These are phyloP conservation scores for Drosophila cognata DNA, from an alignment of 2,888 invertebrate species.

Conservation along the genomic window DNA sequence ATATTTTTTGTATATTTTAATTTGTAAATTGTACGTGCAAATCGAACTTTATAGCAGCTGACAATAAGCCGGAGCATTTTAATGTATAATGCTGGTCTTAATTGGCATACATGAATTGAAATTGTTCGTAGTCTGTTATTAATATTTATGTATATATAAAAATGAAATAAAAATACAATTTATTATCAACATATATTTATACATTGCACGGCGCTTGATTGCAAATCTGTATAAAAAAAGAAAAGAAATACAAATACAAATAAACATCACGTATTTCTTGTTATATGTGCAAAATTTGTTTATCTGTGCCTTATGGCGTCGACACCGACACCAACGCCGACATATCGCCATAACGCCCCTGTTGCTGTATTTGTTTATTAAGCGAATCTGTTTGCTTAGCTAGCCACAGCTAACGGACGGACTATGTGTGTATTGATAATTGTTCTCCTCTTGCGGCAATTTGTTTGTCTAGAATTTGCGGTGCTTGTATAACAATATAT, in stretches of 20 bases:
- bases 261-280: slow-evolving; percentile 14
- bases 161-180: neutral
- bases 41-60: neutral
- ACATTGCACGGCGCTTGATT: slow-evolving; percentile 7
- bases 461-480: slow-evolving; percentile 48
- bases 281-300: slow-evolving; percentile 42
- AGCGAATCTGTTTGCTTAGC: slow-evolving; percentile 48
- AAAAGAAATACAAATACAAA: neutral
- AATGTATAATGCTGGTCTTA: neutral
- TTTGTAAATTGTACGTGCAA: neutral
- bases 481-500: slow-evolving; percentile 22
- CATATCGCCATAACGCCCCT: slow-evolving; percentile 27
- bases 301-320: slow-evolving; percentile 47
- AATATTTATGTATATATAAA: neutral
- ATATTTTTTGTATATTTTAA: neutral
- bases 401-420: slow-evolving; percentile 11
- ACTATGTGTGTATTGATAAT: slow-evolving; percentile 8
- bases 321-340: slow-evolving; percentile 26
- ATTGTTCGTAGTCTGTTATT: neutral
- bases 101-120: neutral
- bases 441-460: slow-evolving; percentile 18
- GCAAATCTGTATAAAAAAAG: neutral
- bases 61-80: neutral
- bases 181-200: neutral
- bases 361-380: slow-evolving; percentile 47